Evolutionary conservation across 2,797 vertebrate species (phyloP), one percentile per base, ranked within the genome.

Genomic region (Delichon dasypus): DNA sequence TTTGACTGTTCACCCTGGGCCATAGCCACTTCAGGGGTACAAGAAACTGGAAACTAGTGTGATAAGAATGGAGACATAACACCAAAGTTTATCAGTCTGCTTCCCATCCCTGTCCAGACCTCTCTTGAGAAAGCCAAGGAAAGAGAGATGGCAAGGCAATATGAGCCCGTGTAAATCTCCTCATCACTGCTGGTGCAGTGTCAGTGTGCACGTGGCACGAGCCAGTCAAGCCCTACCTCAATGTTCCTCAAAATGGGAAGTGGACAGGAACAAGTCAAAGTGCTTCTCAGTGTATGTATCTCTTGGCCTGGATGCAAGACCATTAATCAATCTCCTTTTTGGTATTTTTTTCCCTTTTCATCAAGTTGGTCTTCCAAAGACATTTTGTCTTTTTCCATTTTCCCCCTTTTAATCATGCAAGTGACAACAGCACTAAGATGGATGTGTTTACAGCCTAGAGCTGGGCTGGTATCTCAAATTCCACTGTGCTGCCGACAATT

Each of bases 381-480:
- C 54, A 73, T 82, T 91, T 93, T 77, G 60, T 85, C 34, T 88
- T 55, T 79, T 66, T 88, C 38, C 26, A 20, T 87, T 88, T 95
- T 25, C 9, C 45, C 55, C 22, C 34, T 80, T 93, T 88, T 88
- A 86, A 93, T 85, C 57, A 67, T 2, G 2, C 2, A 2, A 74
- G 76, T 88, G 86, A 89, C 85, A 74, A 53, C 73, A 87, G 67
- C 66, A 42, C 29, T 64, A 94, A 95, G 90, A 96, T 82, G 88
- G 75, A 94, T 92, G 85, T 85, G 55, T 94, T 94, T 94, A 76
- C 89, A 85, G 74, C 61, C 74, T 36, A 48, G 82, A 87, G 54
- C 26, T 78, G 94, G 77, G 73, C 61, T 87, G 64, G 45, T 81
- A 74, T 87, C 79, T 94, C 55, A 60, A 58, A 94, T 88, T 95